Conservation (phyloP, 2,888 invertebrate genomes). For the Cybosia mesomella region DNA sequence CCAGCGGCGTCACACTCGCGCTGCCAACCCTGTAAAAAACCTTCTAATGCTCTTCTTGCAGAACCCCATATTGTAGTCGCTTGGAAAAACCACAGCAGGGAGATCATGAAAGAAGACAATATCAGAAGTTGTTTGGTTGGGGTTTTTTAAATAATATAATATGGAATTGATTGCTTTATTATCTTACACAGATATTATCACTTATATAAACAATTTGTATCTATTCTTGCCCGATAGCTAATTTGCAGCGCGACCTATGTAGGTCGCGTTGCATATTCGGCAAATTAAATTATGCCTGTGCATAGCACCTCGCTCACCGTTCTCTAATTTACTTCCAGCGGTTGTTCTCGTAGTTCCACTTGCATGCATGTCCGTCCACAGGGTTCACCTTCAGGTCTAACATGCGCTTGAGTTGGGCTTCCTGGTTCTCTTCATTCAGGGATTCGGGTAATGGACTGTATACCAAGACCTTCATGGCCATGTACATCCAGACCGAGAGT, state of each 20-base stretch:
- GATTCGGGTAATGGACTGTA: conserved; percentile 89
- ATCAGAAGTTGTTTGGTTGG: too few relatives aligned
- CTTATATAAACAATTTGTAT: conserved; percentile 69
- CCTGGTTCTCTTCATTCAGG: conserved; percentile 90
- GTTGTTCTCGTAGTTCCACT: conserved; percentile 96
- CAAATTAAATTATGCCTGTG: too few relatives aligned
- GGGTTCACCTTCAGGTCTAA: conserved; percentile 92
- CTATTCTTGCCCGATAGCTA: conserved; percentile 76
- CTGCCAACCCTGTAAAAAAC: too few relatives aligned
- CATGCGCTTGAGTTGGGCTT: conserved; percentile 93
- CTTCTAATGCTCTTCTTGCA: too few relatives aligned
- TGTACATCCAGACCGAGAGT: conserved; percentile 87
- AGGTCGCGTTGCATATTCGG: too few relatives aligned
- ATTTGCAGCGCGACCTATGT: conserved; percentile 41
- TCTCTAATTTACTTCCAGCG: conserved; percentile 91
- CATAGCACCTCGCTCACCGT: conserved; percentile 44
- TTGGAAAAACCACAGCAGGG: too few relatives aligned
- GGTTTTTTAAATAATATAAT: conserved; percentile 27
- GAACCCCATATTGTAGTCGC: too few relatives aligned
- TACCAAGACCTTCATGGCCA: conserved; percentile 88
- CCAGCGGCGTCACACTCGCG: too few relatives aligned
- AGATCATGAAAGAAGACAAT: too few relatives aligned
- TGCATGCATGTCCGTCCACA: conserved; percentile 92
- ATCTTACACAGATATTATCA: conserved; percentile 78
- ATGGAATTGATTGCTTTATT: conserved; percentile 78